Evolutionary conservation across 2,113 vertebrate species (phyloP).

Genomic region (Lepidiolamprologus cunningtoni): DNA sequence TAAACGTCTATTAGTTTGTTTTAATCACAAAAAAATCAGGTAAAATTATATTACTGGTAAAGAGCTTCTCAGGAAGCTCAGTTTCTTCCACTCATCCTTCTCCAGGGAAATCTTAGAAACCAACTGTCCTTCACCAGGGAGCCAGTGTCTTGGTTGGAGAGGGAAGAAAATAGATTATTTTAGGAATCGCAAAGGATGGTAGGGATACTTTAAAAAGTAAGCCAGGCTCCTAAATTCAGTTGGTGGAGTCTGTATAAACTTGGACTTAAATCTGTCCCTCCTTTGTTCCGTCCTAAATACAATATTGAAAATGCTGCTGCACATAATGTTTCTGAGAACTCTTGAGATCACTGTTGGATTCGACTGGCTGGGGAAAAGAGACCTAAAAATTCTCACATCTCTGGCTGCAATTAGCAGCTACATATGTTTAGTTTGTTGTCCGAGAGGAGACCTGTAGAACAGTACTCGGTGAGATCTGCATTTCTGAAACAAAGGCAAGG

Average conservation of each 20-base stretch:
- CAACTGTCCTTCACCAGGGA: background rate
- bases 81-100: background rate
- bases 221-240: background rate
- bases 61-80: background rate
- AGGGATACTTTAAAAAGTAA: background rate
- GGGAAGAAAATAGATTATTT: background rate
- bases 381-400: background rate
- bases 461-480: background rate
- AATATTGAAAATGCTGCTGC: background rate
- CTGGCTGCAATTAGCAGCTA: background rate
- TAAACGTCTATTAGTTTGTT: background rate
- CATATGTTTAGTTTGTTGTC: background rate
- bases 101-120: background rate
- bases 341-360: background rate
- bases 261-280: background rate
- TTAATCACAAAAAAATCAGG: rapidly evolving
- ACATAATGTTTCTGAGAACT: background rate
- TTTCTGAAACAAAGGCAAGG: background rate
- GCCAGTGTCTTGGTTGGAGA: rapidly evolving
- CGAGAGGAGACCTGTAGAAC: background rate
- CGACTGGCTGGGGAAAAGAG: background rate
- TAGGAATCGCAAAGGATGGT: background rate
- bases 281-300: background rate
- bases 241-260: background rate
- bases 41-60: background rate